phyloP scores from a whole-genome alignment of 2,888 invertebrate species.

The Sepioteuthis lessoniana region DNA sequence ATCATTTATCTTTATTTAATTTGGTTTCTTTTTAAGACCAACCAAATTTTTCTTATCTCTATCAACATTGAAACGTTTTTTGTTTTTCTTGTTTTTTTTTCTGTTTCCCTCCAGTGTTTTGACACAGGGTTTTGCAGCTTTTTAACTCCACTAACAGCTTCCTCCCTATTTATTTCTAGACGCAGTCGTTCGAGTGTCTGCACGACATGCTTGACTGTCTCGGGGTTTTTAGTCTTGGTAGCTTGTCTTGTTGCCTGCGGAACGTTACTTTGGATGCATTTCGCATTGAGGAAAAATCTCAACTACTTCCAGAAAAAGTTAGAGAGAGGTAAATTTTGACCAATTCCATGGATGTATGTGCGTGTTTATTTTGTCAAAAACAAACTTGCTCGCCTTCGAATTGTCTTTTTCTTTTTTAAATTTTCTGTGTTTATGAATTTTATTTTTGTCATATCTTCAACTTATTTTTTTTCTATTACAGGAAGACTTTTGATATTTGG shows the following conservation, averaged over 20 bases:
- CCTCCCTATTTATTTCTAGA: constrained; percentile 51
- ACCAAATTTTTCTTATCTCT: neutral
- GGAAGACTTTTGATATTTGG: neutral
- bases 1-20: too few species aligned
- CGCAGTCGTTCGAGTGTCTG: constrained; percentile 60
- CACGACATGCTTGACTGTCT: constrained; percentile 70
- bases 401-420: neutral
- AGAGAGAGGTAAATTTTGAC: constrained; percentile 47
- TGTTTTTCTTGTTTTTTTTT: neutral
- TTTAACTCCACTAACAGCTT: constrained; percentile 43
- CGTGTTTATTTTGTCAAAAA: neutral
- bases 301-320: constrained; percentile 56
- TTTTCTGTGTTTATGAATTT: neutral
- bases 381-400: neutral
- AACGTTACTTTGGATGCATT: constrained; percentile 74
- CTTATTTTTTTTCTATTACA: neutral
- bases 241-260: constrained; percentile 71
- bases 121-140: constrained; percentile 34
- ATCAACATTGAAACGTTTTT: neutral
- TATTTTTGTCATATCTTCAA: too few species aligned
- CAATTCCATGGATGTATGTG: neutral
- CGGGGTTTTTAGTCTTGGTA: constrained; percentile 69
- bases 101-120: neutral
- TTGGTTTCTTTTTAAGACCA: neutral
- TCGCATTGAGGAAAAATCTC: constrained; percentile 73